Base-by-base conservation (phyloP, 2,888 invertebrate genomes). In the Chymomyza caudatula region DNA sequence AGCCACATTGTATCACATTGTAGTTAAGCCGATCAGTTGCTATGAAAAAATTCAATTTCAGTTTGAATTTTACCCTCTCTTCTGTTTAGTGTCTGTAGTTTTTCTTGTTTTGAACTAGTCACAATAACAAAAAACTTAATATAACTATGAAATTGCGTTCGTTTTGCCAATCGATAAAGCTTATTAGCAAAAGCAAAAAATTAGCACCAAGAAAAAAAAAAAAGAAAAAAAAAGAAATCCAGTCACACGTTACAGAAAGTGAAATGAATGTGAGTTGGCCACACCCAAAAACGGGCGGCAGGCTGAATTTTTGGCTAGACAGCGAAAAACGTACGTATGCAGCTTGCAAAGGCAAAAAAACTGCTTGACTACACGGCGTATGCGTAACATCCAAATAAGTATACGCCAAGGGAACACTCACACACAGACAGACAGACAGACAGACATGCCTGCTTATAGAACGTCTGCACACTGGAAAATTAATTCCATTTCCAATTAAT, bases 311-410 rank as follows among this genome's bases (percentile, higher is more conserved):
- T 25, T 25, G 25, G 4, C 25, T 25, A 25, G 5, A 5, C 23
- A 23, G 29, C 29, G 29, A 29, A 0, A 8, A 29, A 37, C 29
- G 11, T 11, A 37, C 11, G 29, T 11, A 37, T 11, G 29, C 29
- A 37, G 29, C 29, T 11, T 0, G 5, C 29, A 37, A 37, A 37
- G 29, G 8, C 11, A 1, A 37, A 37, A 11, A 8, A 11, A 8
- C 13, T 37, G 15, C n/a, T 13, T 44, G 51, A 43, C 57, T 58
- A 66, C 59, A 65, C 55, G 66, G 67, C 75, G 74, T 82, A 71
- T 77, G 77, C 69, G 77, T 77, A 65, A 71, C 60, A 15, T 11
- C 20, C 1, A 23, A 69, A 81, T 74, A 76, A 74, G 78, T 68
- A 78, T 78, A 81, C 78, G 78, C 67, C 62, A 44, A 13, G 68